A percentile compares a stretch with the other conserved stretches of the same genome.
Conservation (phyloP, 2,888 invertebrate genomes). For the Leucoma salicis region DNA sequence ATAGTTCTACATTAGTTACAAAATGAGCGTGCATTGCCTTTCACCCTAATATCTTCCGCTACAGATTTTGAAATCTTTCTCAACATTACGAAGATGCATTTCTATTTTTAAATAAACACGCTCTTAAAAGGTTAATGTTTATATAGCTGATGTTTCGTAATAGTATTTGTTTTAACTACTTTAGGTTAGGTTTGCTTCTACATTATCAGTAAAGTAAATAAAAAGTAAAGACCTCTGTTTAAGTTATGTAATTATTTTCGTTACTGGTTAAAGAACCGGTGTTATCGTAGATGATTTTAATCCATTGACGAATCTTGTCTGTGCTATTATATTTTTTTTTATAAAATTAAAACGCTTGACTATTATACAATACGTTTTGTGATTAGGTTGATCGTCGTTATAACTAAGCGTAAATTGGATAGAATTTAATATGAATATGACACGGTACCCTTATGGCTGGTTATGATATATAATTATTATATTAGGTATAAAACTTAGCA, state of each 20-base stretch:
- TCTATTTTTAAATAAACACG: neutral
- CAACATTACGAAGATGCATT: neutral
- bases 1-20: neutral
- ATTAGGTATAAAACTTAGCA: too few species aligned
- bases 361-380: too few species aligned
- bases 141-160: neutral
- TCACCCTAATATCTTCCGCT: conserved; percentile 5
- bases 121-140: neutral
- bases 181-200: conserved; percentile 2
- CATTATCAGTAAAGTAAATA: conserved; percentile 21
- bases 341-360: too few species aligned
- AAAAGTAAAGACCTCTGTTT: conserved; percentile 9
- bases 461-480: too few species aligned
- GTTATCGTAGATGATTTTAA: too few species aligned
- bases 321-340: too few species aligned
- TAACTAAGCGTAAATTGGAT: too few species aligned
- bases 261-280: neutral
- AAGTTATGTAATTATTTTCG: conserved; percentile 22
- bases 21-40: conserved; percentile 1
- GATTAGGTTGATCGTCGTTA: too few species aligned
- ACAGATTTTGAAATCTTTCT: conserved; percentile 1
- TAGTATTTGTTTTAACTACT: conserved; percentile 6
- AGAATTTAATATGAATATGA: too few species aligned
- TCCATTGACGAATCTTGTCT: too few species aligned
- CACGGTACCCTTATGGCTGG: too few species aligned